phyloP scores from a whole-genome alignment of 1,140 invertebrate genomes.

The honey bee (Apis mellifera) region Amel_HAv3.1 CM009941.2:508001-508500 shows the following conservation, averaged over 20 bases:
- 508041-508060: conserved; percentile 18
- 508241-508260: conserved; percentile 25
- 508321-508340: conserved; percentile 31
- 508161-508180: conserved; percentile 31
- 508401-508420: conserved; percentile 26
- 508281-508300: background rate
- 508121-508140: conserved; percentile 3
- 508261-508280: conserved; percentile 28
- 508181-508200: conserved; percentile 27
- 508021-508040: background rate
- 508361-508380: conserved; percentile 44
- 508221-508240: conserved; percentile 16
- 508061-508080: background rate
- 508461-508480: conserved; percentile 35
- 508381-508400: conserved; percentile 37
- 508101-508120: conserved; percentile 12
- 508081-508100: background rate
- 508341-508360: conserved; percentile 43
- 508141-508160: conserved; percentile 45
- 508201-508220: conserved; percentile 45
- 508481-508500: background rate
- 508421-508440: conserved; percentile 13
- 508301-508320: conserved; percentile 10
- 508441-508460: conserved; percentile 26
- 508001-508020: background rate